Percentiles rank a stretch among this genome's conserved stretches.
These are phyloP conservation scores for Alosa sapidissima DNA, from an alignment of 2,797 vertebrate genomes.

Conservation along the genomic window DNA sequence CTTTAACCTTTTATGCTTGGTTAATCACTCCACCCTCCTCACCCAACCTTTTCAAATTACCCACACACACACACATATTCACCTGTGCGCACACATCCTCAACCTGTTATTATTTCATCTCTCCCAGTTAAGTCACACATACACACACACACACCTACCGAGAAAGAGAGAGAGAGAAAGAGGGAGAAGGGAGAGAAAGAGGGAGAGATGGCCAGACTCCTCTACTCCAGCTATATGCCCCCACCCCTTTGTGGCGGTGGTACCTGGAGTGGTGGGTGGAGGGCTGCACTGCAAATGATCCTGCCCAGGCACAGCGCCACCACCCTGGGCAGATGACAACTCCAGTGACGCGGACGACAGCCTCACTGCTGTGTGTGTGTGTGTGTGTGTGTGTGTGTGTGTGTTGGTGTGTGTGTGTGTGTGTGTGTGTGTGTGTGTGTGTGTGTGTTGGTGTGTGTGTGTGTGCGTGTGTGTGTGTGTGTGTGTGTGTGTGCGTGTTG, in stretches of 20 bases:
- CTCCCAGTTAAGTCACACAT: neutral
- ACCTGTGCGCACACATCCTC: neutral
- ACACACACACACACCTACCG: neutral
- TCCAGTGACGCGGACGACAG: neutral
- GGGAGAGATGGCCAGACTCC: neutral
- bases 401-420: neutral
- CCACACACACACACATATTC: neutral
- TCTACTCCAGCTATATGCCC: neutral
- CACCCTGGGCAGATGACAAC: slow-evolving; percentile 1
- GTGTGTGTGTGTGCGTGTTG: neutral
- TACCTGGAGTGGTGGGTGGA: neutral
- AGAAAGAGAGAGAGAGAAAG: neutral
- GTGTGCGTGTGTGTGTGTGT: slow-evolving; percentile 7
- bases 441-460: neutral
- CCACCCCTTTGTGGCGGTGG: neutral
- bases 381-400: neutral
- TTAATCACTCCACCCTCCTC: neutral
- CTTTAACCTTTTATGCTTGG: slow-evolving; percentile 1
- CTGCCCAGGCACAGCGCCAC: neutral
- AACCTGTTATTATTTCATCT: slow-evolving; percentile 17
- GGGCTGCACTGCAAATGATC: neutral
- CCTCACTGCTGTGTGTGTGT: neutral
- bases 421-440: neutral
- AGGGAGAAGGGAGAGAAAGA: neutral
- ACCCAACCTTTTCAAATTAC: neutral